A percentile compares a stretch with the other conserved stretches of the same genome.
Conservation (phyloP, 2,797 vertebrate genomes). For the Chelon auratus region DNA sequence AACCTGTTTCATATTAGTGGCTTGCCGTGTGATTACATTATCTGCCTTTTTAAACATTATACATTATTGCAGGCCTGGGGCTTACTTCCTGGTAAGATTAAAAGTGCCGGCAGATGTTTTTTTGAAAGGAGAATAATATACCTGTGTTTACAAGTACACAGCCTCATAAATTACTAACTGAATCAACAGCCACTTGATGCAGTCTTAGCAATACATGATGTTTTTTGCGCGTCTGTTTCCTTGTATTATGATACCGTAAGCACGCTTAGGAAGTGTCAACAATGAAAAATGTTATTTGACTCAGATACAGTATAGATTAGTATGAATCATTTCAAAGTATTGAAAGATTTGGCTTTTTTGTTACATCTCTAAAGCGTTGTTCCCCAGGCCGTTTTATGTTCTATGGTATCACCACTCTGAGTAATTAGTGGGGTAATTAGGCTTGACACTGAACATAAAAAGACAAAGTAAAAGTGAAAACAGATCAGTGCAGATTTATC, state of each 20-base stretch:
- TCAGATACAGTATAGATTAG: background rate
- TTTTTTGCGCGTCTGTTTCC: background rate
- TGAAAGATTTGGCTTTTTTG: background rate
- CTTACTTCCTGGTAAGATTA: background rate
- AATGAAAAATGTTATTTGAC: background rate
- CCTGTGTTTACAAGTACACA: background rate
- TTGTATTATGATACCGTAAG: background rate
- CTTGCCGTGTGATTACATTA: background rate
- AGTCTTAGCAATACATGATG: background rate
- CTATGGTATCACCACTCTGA: background rate
- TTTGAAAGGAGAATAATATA: too few relatives aligned
- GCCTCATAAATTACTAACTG: background rate
- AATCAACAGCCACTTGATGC: background rate
- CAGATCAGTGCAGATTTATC: background rate
- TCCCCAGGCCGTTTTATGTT: background rate
- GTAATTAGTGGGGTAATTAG: conserved; percentile 1
- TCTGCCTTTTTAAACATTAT: background rate
- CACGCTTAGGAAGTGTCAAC: background rate
- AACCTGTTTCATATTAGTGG: background rate
- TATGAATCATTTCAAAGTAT: background rate
- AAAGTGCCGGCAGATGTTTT: background rate
- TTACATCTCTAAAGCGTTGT: background rate
- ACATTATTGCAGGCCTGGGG: background rate
- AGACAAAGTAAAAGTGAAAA: background rate
- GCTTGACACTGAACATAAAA: background rate